Evolutionary conservation across 2,797 vertebrate genomes (phyloP).

Genomic region (Fratercula arctica): DNA sequence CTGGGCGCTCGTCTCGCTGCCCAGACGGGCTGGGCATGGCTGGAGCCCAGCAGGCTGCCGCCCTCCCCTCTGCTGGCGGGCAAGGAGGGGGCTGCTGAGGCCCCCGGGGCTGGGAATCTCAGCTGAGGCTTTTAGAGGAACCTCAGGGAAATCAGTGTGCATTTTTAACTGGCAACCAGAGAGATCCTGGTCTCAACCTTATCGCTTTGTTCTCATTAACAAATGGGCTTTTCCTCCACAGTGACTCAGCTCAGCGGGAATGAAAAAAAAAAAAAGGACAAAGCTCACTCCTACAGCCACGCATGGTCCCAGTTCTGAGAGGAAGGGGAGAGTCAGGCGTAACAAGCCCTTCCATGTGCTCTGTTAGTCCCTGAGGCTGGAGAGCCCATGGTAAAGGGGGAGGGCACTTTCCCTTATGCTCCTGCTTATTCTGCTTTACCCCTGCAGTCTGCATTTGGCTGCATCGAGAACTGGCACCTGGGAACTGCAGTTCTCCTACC

Average conservation of each 20-base stretch:
- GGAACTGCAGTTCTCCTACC: background rate
- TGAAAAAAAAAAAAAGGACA: background rate
- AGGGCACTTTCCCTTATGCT: rapidly evolving
- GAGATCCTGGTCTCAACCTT: background rate
- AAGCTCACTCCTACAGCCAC: background rate
- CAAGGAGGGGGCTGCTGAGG: background rate
- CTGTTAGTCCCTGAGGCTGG: background rate
- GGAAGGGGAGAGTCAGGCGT: background rate
- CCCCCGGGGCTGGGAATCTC: background rate
- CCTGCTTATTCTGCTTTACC: background rate
- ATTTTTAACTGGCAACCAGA: background rate
- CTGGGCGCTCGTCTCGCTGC: background rate
- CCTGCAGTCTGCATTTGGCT: background rate
- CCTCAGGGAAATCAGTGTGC: background rate
- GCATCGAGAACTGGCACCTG: background rate
- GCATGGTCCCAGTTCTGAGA: background rate
- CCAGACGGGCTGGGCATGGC: background rate
- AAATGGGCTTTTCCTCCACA: background rate
- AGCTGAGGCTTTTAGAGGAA: background rate
- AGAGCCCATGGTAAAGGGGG: too few relatives aligned
- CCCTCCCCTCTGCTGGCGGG: too few relatives aligned
- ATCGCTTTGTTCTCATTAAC: background rate
- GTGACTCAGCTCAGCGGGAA: background rate
- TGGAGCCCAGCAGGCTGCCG: background rate
- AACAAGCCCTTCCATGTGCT: background rate